A percentile compares a stretch with the other conserved stretches of the same genome.
phyloP scores from a whole-genome alignment of 2,797 vertebrate genomes.

The Sebastes matsubarae region DNA sequence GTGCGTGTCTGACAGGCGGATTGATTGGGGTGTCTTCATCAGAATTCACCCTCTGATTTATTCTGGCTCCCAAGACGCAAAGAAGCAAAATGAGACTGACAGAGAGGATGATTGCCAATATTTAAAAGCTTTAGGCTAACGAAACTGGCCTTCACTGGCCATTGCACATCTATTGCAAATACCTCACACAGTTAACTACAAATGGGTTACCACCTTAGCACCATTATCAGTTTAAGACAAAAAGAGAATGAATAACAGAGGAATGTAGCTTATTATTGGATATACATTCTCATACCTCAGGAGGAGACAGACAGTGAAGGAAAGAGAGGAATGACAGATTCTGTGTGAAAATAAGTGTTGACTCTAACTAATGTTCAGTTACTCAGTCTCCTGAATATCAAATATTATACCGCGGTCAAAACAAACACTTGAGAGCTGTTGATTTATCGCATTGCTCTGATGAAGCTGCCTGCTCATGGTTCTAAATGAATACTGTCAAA shows the following conservation, averaged over 20 bases:
- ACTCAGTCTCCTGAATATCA: not conserved
- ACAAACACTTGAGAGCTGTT: not conserved
- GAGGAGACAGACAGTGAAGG: not conserved
- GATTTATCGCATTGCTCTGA: not conserved
- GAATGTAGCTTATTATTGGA: not conserved
- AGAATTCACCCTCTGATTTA: conserved; percentile 8
- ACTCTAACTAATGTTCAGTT: not conserved
- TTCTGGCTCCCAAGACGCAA: not conserved
- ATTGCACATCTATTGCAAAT: conserved; percentile 2
- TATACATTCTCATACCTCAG: not conserved
- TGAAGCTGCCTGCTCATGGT: not conserved
- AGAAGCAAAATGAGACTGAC: not conserved
- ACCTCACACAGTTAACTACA: not conserved
- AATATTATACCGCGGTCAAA: not conserved
- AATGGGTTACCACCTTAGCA: not conserved
- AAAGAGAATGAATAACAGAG: not conserved
- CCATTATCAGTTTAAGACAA: not conserved
- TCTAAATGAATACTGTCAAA: not conserved
- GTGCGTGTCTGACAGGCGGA: not conserved
- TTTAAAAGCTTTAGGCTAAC: conserved; percentile 5
- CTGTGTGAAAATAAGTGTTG: not conserved
- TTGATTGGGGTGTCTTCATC: conserved; percentile 9
- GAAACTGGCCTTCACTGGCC: not conserved
- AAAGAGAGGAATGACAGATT: not conserved
- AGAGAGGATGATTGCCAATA: not conserved